Evolutionary conservation across 2,113 vertebrate genomes (phyloP).

Genomic region (Macaca mulatta): DNA sequence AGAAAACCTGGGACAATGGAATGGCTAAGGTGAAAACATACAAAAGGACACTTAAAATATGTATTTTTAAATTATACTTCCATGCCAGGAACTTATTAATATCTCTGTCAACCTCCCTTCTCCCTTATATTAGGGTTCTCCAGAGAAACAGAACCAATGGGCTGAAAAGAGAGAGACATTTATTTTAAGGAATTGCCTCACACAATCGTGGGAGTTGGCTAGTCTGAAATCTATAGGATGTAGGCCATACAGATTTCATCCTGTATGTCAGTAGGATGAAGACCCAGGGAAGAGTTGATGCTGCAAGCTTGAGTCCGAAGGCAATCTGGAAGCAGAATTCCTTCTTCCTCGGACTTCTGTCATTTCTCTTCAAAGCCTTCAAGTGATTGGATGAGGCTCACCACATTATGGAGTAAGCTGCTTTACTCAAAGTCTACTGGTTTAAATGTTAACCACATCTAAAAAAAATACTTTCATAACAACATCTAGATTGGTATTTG

Average conservation of each 20-base stretch:
- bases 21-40: background rate
- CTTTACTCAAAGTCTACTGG: background rate
- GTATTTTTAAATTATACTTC: background rate
- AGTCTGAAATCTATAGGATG: background rate
- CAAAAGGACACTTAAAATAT: background rate
- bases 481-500: background rate
- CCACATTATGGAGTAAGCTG: background rate
- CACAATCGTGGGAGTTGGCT: background rate
- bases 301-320: background rate
- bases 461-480: background rate
- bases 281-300: background rate
- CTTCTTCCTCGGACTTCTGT: background rate
- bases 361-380: background rate
- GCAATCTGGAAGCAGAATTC: background rate
- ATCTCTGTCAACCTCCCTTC: background rate
- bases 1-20: background rate
- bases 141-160: background rate
- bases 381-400: background rate
- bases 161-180: background rate
- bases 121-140: background rate
- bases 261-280: background rate
- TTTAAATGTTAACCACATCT: background rate
- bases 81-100: background rate
- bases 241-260: too few relatives aligned
- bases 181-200: conserved; percentile 31